Conservation (phyloP, 2,888 invertebrate species). For the Portevinia maculata region DNA sequence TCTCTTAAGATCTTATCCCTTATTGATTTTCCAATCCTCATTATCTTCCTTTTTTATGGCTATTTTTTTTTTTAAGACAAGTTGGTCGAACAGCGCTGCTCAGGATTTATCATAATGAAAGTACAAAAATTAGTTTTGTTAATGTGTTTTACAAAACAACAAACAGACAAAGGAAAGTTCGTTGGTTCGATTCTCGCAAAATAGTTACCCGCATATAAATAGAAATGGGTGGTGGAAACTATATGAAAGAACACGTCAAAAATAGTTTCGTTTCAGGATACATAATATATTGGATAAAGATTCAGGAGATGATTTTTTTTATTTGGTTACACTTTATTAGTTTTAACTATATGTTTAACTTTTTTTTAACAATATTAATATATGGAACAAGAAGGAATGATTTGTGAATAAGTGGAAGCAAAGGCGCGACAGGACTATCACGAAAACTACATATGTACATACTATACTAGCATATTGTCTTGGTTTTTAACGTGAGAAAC, state of each 20-base stretch:
- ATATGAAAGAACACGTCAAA: conserved; percentile 18
- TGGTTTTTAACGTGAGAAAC: conserved; percentile 37
- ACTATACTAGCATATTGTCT: conserved; percentile 53
- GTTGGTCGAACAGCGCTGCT: too few species aligned
- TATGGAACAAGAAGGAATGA: conserved; percentile 62
- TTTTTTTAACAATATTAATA: conserved; percentile 19
- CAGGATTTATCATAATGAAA: conserved; percentile 55
- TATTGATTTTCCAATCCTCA: conserved; percentile 71
- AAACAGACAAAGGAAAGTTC: conserved; percentile 60
- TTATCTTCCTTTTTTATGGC: conserved; percentile 41
- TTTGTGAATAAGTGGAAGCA: conserved; percentile 27
- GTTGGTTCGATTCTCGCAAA: conserved; percentile 63
- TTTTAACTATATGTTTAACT: conserved; percentile 35
- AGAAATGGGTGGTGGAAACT: conserved; percentile 48
- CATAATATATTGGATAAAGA: too few species aligned
- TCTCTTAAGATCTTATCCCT: conserved; percentile 53
- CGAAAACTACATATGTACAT: conserved; percentile 62
- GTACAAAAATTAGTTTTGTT: conserved; percentile 69
- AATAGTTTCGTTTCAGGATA: too few species aligned
- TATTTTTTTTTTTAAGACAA: conserved; percentile 14
- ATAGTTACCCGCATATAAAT: conserved; percentile 38
- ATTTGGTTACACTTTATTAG: conserved; percentile 14
- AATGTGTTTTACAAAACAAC: conserved; percentile 67
- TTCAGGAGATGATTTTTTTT: not conserved
- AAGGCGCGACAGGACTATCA: conserved; percentile 65